Percentiles rank a stretch among this genome's conserved stretches.
Conservation (phyloP, 1,140 invertebrate genomes). For the Ceratosolen fusciceps region DNA sequence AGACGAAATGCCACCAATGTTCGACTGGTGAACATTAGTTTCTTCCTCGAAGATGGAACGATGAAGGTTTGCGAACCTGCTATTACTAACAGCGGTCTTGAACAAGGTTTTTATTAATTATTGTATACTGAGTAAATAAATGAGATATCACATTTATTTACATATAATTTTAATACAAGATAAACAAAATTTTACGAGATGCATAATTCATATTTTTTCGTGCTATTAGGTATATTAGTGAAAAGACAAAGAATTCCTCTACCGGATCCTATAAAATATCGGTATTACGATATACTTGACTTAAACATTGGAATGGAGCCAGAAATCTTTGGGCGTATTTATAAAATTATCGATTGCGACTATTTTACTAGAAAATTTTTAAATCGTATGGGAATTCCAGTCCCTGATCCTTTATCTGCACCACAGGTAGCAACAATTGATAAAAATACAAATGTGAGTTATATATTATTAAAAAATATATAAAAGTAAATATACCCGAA, state of each 20-base stretch:
- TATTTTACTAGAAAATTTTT: constrained; percentile 88
- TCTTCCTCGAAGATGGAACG: constrained; percentile 93
- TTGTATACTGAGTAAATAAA: no score
- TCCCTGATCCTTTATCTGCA: constrained; percentile 79
- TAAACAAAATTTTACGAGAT: no score
- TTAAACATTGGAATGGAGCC: constrained; percentile 84
- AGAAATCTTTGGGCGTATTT: constrained; percentile 82
- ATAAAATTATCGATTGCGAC: constrained; percentile 88
- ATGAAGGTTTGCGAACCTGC: constrained; percentile 84
- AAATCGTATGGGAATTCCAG: constrained; percentile 85
- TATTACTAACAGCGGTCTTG: constrained; percentile 80
- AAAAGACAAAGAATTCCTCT: constrained; percentile 82
- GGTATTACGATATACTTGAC: constrained; percentile 83
- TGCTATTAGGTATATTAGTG: constrained; percentile 77
- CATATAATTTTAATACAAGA: no score
- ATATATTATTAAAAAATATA: constrained; percentile 63
- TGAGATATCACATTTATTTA: no score
- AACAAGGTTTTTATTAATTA: constrained; percentile 74
- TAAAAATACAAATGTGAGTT: constrained; percentile 14
- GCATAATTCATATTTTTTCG: background rate
- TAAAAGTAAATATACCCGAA: no score
- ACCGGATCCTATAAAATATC: constrained; percentile 77
- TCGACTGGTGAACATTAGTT: constrained; percentile 87
- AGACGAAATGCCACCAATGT: constrained; percentile 79
- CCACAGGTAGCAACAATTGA: constrained; percentile 72